A percentile compares a stretch with the other conserved stretches of the same genome.
Conservation (phyloP, 2,113 vertebrate species). For the Galemys pyrenaicus region DNA sequence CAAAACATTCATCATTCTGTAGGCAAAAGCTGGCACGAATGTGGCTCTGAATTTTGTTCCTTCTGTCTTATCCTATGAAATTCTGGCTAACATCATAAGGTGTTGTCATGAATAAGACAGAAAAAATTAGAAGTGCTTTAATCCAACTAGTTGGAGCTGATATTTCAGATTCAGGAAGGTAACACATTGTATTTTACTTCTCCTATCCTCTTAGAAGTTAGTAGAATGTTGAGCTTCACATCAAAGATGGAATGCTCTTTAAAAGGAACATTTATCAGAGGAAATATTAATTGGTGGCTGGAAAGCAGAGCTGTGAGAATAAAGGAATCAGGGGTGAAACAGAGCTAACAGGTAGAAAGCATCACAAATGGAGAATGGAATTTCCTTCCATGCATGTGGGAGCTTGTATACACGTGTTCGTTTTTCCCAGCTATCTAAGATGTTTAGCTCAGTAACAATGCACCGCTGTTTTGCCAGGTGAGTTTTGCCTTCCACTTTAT, state of each 20-base stretch:
- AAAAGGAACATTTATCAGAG: constrained; percentile 64
- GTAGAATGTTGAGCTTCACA: constrained; percentile 48
- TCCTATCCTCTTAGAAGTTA: constrained; percentile 35
- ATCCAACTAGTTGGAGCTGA: background rate
- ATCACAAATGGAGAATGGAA: constrained; percentile 54
- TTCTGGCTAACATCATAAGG: constrained; percentile 30
- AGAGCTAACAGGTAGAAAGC: constrained; percentile 62
- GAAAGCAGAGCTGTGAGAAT: constrained; percentile 42
- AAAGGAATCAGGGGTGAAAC: constrained; percentile 56
- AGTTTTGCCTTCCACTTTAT: background rate
- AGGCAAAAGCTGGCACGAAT: constrained; percentile 41
- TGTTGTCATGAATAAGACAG: background rate
- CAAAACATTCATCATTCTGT: constrained; percentile 44
- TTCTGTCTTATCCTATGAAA: constrained; percentile 23
- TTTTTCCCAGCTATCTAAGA: constrained; percentile 48
- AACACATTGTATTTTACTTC: background rate
- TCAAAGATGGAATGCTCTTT: constrained; percentile 49
- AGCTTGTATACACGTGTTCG: constrained; percentile 22
- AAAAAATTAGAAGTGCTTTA: constrained; percentile 39
- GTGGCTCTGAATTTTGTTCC: constrained; percentile 45
- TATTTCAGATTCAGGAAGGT: constrained; percentile 17
- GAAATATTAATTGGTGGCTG: constrained; percentile 64
- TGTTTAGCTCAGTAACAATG: constrained; percentile 48
- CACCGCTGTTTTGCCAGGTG: background rate
- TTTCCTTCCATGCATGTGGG: constrained; percentile 56